phyloP scores from a whole-genome alignment of 2,113 vertebrate species.

The Illadopsis cleaveri region DNA sequence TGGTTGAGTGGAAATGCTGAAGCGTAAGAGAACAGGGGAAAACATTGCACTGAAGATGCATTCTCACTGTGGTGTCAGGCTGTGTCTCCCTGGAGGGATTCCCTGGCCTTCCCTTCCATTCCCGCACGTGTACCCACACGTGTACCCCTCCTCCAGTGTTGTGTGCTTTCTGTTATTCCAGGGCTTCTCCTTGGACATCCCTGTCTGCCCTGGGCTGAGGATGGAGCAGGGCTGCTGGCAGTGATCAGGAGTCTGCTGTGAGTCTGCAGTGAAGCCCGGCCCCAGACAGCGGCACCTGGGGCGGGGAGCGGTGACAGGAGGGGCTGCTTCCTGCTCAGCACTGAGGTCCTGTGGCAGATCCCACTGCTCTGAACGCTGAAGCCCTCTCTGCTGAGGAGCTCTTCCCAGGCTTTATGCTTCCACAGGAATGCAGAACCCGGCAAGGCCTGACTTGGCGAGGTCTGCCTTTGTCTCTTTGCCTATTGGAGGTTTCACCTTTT shows the following conservation, averaged over 20 bases:
- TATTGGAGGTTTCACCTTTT: not conserved
- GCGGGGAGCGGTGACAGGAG: not conserved
- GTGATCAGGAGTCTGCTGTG: not conserved
- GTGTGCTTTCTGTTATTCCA: not conserved
- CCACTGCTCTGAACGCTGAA: rapidly evolving
- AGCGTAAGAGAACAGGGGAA: not conserved
- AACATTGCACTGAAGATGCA: not conserved
- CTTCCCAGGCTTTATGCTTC: not conserved
- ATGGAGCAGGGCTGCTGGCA: not conserved
- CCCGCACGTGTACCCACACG: rapidly evolving
- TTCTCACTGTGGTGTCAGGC: not conserved
- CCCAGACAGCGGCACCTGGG: not conserved
- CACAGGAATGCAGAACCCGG: not conserved
- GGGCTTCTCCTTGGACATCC: not conserved
- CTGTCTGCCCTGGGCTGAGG: not conserved
- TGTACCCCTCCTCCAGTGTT: not conserved
- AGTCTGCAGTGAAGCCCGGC: not conserved
- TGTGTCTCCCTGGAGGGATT: not conserved
- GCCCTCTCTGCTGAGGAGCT: not conserved
- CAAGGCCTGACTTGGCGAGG: not conserved
- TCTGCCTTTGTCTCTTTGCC: not conserved
- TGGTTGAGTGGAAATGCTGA: conserved; percentile 40
- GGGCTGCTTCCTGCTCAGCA: not conserved
- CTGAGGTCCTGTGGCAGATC: not conserved
- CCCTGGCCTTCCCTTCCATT: not conserved